phyloP scores from a whole-genome alignment of 1,140 invertebrate genomes.

The Apis laboriosa region DNA sequence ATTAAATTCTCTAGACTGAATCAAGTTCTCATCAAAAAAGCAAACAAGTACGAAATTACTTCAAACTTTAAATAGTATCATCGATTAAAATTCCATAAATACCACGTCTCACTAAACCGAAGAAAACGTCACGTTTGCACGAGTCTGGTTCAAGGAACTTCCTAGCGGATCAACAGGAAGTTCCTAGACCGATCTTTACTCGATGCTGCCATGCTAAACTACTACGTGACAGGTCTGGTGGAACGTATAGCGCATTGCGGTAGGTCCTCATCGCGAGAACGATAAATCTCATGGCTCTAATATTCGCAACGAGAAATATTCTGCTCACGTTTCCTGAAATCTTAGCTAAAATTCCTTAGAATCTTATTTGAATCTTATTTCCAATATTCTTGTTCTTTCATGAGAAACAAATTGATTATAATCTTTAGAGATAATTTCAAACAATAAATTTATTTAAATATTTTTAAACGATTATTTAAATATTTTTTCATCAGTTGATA shows the following conservation, averaged over 20 bases:
- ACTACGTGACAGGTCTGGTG: neutral
- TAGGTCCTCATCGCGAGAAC: conserved; percentile 20
- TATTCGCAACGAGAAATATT: conserved; percentile 18
- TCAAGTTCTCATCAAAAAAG: neutral
- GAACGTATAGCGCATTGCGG: conserved; percentile 23
- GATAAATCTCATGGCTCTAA: conserved; percentile 26
- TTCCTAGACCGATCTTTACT: neutral
- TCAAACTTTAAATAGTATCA: neutral
- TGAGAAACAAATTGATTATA: conserved; percentile 19
- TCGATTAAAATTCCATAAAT: neutral
- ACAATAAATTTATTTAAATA: conserved; percentile 47
- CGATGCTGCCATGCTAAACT: neutral
- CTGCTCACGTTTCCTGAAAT: conserved; percentile 10
- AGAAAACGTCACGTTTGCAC: neutral
- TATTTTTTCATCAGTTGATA: neutral
- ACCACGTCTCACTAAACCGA: neutral
- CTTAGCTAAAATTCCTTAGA: conserved; percentile 1
- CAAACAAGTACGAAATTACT: neutral
- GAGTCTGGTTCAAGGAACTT: neutral
- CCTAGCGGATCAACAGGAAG: neutral
- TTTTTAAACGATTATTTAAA: neutral
- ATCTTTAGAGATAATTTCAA: neutral
- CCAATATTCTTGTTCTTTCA: neutral
- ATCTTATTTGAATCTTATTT: neutral
- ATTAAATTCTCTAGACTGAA: neutral